These are phyloP conservation scores for Nestor notabilis DNA, from an alignment of 2,113 vertebrate species.

Conservation along the genomic window DNA sequence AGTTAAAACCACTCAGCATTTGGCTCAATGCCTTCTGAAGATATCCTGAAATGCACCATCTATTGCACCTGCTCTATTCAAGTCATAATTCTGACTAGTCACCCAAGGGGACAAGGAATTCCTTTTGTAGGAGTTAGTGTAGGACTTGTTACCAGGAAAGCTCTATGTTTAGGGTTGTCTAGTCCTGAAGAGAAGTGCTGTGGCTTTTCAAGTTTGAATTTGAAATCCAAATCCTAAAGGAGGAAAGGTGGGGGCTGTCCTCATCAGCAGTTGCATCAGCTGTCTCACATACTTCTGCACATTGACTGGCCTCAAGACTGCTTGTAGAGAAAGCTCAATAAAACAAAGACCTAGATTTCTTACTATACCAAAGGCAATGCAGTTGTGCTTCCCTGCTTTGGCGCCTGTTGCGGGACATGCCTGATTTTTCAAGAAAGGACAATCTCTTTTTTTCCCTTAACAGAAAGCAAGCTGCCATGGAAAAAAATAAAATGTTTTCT, in stretches of 20 bases:
- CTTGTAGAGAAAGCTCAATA: neutral
- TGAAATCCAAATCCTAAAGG: constrained; percentile 18
- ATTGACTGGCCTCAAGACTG: neutral
- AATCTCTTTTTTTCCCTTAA: neutral
- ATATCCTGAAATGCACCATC: constrained; percentile 39
- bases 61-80: constrained; percentile 56
- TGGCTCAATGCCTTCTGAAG: constrained; percentile 51
- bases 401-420: neutral
- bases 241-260: constrained; percentile 11
- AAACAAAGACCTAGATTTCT: neutral
- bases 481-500: neutral
- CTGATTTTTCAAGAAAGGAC: neutral
- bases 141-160: constrained; percentile 49
- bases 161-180: neutral
- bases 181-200: neutral
- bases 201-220: constrained; percentile 14
- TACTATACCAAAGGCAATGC: neutral
- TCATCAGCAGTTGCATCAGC: neutral
- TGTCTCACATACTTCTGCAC: constrained; percentile 2
- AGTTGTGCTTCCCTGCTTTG: neutral
- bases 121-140: constrained; percentile 48
- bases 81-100: constrained; percentile 57
- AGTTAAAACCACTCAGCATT: constrained; percentile 34
- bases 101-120: constrained; percentile 52
- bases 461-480: neutral